Evolutionary conservation across 2,113 vertebrate genomes (phyloP).

Genomic region (Pycnonotus jocosus): DNA sequence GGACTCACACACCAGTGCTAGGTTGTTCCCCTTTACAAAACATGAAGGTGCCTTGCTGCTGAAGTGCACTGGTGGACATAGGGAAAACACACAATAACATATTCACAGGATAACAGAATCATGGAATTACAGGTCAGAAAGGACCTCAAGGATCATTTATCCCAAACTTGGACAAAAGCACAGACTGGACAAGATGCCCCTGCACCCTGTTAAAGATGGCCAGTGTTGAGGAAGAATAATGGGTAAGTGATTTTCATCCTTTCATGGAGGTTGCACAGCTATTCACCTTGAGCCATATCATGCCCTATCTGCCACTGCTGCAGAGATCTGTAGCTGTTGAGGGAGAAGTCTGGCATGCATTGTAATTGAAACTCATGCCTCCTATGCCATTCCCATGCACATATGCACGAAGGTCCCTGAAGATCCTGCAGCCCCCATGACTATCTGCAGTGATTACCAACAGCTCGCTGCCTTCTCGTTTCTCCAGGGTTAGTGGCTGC

Average conservation of each 20-base stretch:
- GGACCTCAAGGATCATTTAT: background rate
- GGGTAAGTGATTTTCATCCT: background rate
- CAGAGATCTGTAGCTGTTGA: background rate
- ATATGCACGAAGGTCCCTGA: background rate
- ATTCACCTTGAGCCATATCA: background rate
- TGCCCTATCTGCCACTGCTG: background rate
- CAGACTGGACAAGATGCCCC: background rate
- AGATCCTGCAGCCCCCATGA: background rate
- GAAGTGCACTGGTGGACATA: background rate
- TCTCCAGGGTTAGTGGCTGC: background rate
- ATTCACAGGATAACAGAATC: background rate
- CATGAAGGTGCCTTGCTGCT: background rate
- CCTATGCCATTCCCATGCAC: background rate
- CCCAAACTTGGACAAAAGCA: background rate
- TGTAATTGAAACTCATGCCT: background rate
- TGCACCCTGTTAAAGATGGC: background rate
- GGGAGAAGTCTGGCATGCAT: background rate
- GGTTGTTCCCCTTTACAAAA: background rate
- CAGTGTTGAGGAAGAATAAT: rapidly evolving
- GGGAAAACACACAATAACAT: background rate
- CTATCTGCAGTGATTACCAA: background rate
- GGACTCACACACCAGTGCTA: background rate
- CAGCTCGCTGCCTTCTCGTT: background rate
- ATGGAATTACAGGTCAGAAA: background rate
- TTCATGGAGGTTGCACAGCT: background rate